Evolutionary conservation across 1,140 invertebrate genomes (phyloP), one percentile per base, ranked within the genome.

Genomic region (Atta texana): DNA sequence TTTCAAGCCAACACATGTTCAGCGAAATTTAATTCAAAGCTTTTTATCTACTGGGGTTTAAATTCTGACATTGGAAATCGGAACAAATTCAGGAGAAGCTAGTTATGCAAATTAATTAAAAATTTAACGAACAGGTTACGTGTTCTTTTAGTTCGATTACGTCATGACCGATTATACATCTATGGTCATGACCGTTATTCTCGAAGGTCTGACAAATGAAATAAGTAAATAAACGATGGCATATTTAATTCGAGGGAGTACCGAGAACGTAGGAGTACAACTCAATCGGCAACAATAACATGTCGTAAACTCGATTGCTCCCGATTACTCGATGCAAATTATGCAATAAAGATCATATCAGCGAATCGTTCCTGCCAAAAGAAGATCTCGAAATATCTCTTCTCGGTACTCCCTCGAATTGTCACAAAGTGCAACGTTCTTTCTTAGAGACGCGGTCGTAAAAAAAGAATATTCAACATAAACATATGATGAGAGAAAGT

Each of bases 281-380:
- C 24, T 77, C 66, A 78, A 78, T 88, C 51, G 28, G 1, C 21
- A 44, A 69, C 24, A 68, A 85, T 14, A 57, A 88, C 34, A 24
- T 6, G 10, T 18, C 39, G 57, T 68, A 78, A 85, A 78, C 80
- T 39, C 7, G 69, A 66, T 71, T 57, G 66, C 24, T 69, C 55
- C 51, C 66, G 34, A 75, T 87, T 49, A 51, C 12, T 55, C 39
- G 8, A 63, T 14, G 44, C 57, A 71, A 39, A 88, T 89, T 39
- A 44, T 74, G 80, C 81, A 85, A 88, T 44, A 89, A 88, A 78
- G 59, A 24, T 74, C 66, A 28, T 12, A 21, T 8, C 59, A 4
- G 24, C 53, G 3, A 85, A 74, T 39, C 63, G 63, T 68, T 39
- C 80, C 55, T 51, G 69, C 63, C 77, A 53, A 80, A 80, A 44